Percentiles rank a stretch among this genome's conserved stretches.
Evolutionary conservation across 2,888 invertebrate species (phyloP).

Genomic region (Metacarcinus magister): DNA sequence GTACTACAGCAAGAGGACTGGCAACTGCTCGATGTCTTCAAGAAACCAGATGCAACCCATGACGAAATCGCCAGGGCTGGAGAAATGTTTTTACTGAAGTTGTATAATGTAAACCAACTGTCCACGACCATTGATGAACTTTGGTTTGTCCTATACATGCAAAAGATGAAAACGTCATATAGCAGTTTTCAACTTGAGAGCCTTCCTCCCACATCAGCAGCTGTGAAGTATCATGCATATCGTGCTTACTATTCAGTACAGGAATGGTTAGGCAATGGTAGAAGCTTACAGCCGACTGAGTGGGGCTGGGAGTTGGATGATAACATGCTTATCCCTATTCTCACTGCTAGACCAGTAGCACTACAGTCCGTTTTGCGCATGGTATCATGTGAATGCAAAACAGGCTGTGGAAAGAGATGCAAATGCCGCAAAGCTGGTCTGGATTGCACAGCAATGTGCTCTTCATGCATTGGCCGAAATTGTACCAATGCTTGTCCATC

Average conservation of each 20-base stretch:
- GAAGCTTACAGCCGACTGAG: neutral
- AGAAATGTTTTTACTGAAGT: neutral
- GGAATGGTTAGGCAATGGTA: slow-evolving; percentile 21
- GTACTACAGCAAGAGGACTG: neutral
- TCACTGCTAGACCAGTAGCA: slow-evolving; percentile 52
- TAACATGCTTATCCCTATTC: slow-evolving; percentile 1
- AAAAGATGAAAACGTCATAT: neutral
- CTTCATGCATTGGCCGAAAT: no score
- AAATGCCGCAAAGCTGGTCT: neutral
- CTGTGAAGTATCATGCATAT: neutral
- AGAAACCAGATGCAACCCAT: neutral
- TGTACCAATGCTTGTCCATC: no score
- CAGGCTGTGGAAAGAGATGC: slow-evolving; percentile 52
- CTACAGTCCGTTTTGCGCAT: neutral
- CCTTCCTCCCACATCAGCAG: slow-evolving; percentile 27
- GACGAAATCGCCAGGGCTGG: neutral
- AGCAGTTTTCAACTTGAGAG: slow-evolving; percentile 45
- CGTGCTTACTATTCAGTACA: slow-evolving; percentile 37
- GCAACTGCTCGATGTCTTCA: neutral
- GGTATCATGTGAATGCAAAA: slow-evolving; percentile 44
- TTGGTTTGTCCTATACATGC: neutral
- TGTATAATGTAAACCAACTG: no score
- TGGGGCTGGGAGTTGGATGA: slow-evolving; percentile 5
- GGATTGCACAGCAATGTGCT: no score
- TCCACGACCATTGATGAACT: no score